Evolutionary conservation across 2,888 invertebrate species (phyloP).

Genomic region (Andrena haemorrhoa): DNA sequence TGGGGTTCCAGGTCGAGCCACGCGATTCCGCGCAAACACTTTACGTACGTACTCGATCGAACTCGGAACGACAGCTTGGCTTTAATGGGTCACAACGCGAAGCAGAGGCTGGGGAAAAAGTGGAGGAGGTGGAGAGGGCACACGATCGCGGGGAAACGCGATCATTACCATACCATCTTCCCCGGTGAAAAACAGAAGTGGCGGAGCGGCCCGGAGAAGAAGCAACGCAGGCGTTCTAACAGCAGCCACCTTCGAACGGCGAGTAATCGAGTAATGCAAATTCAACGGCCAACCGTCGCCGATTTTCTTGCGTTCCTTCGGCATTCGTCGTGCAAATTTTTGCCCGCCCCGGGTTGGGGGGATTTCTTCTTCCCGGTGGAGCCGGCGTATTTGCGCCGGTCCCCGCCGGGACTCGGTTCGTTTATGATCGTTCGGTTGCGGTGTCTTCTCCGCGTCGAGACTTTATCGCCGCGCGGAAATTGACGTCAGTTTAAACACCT

Average conservation of each 20-base stretch:
- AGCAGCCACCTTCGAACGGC: constrained; percentile 59
- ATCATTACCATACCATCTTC: constrained; percentile 64
- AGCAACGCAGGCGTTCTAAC: constrained; percentile 48
- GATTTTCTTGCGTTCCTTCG: constrained; percentile 56
- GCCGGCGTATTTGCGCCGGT: constrained; percentile 19
- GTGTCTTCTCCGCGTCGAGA: constrained; percentile 7
- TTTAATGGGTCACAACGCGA: constrained; percentile 38
- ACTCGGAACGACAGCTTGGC: constrained; percentile 22
- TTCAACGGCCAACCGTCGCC: constrained; percentile 51
- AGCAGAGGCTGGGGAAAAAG: constrained; percentile 22
- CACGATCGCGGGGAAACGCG: constrained; percentile 46
- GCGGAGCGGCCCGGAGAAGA: constrained; percentile 38
- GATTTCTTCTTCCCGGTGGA: constrained; percentile 26
- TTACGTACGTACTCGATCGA: not conserved
- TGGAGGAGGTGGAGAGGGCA: not conserved
- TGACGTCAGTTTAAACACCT: constrained; percentile 33
- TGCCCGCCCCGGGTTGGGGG: constrained; percentile 25
- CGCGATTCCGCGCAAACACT: not conserved
- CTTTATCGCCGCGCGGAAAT: constrained; percentile 20
- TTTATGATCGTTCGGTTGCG: constrained; percentile 36
- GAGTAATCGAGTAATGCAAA: constrained; percentile 67
- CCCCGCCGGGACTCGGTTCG: constrained; percentile 5
- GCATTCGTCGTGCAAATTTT: constrained; percentile 45
- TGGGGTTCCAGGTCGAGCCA: not conserved
- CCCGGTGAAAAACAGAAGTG: constrained; percentile 37